Conservation (phyloP, 2,113 vertebrate species). For the Sphyrna mokarran region DNA sequence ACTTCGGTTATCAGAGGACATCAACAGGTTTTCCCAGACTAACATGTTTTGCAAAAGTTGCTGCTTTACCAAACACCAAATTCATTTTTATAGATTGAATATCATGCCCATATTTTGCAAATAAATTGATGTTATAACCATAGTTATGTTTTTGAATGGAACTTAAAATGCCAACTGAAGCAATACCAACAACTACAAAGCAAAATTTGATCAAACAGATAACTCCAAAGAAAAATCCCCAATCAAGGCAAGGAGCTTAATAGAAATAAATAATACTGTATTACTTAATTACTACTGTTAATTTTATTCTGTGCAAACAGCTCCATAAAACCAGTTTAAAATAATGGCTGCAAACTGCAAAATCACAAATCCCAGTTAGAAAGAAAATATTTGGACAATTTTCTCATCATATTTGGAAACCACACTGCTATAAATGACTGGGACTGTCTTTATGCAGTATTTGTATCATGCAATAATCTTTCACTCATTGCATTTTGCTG, state of each 20-base stretch:
- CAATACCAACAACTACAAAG: constrained; percentile 45
- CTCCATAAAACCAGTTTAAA: neutral
- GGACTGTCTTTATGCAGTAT: neutral
- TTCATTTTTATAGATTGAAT: constrained; percentile 14
- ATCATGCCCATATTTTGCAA: neutral
- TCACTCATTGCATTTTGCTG: neutral
- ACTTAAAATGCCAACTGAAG: constrained; percentile 44
- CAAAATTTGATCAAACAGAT: constrained; percentile 41
- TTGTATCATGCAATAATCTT: neutral
- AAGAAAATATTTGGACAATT: too few relatives aligned
- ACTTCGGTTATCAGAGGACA: constrained; percentile 81
- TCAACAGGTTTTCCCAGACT: constrained; percentile 65
- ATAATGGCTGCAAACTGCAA: neutral
- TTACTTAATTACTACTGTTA: neutral
- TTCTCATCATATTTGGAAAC: neutral
- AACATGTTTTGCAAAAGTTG: constrained; percentile 62
- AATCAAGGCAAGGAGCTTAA: neutral
- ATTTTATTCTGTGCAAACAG: neutral
- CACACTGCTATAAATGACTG: neutral
- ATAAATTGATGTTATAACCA: constrained; percentile 46
- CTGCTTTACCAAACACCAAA: constrained; percentile 51
- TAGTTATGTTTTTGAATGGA: constrained; percentile 40
- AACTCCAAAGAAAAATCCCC: constrained; percentile 39
- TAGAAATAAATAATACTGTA: neutral
- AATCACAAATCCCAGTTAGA: too few relatives aligned